These are phyloP conservation scores for Matsumurasca onukii DNA, from an alignment of 1,140 invertebrate genomes.

Conservation along the genomic window DNA sequence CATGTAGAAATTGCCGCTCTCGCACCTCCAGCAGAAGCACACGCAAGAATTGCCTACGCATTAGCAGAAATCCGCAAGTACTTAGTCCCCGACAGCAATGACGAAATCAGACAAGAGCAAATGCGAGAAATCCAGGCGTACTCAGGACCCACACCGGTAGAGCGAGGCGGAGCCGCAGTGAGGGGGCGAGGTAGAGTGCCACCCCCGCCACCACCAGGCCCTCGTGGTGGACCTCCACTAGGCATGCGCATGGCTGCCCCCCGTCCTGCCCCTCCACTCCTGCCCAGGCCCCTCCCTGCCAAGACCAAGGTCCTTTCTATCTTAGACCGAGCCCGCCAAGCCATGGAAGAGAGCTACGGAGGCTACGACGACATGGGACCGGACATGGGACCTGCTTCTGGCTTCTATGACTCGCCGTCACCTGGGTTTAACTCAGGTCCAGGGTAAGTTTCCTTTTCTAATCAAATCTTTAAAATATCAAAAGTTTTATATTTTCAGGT, in stretches of 20 bases:
- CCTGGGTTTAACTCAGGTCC: conserved; percentile 29
- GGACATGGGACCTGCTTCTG: conserved; percentile 26
- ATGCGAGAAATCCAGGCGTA: conserved; percentile 68
- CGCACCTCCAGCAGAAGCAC: conserved; percentile 87
- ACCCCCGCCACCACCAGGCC: conserved; percentile 19
- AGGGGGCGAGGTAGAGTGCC: conserved; percentile 43
- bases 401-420: conserved; percentile 28
- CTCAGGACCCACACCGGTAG: conserved; percentile 25
- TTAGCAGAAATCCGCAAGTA: conserved; percentile 67
- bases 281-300: conserved; percentile 38
- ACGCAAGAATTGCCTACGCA: conserved; percentile 87
- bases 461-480: conserved; percentile 22
- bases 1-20: conserved; percentile 91
- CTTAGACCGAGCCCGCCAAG: conserved; percentile 72
- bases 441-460: conserved; percentile 21
- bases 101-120: conserved; percentile 78
- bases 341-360: conserved; percentile 58
- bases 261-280: conserved; percentile 46
- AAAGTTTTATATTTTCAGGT: not conserved
- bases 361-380: conserved; percentile 29
- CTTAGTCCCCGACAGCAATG: conserved; percentile 67
- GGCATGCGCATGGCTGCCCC: conserved; percentile 45
- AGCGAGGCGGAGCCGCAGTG: conserved; percentile 41
- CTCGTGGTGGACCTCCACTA: conserved; percentile 7
- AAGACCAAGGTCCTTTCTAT: conserved; percentile 82